Evolutionary conservation across 2,797 vertebrate genomes (phyloP).

Genomic region (Kryptolebias ocellatus): DNA sequence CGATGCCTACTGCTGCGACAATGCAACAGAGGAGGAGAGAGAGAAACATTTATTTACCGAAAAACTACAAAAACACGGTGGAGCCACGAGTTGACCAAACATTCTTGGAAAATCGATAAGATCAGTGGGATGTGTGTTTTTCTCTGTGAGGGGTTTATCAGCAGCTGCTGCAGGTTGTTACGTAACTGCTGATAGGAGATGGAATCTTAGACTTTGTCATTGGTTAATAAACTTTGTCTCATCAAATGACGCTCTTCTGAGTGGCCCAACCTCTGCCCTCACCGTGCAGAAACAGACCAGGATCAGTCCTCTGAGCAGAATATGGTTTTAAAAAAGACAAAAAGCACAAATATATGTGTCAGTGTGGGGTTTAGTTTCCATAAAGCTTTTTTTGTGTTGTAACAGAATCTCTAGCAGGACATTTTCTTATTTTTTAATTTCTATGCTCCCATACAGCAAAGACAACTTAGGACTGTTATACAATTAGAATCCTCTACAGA

Average conservation of each 20-base stretch:
- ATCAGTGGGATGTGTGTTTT: background rate
- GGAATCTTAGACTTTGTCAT: background rate
- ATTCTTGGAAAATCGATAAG: background rate
- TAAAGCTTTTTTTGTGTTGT: no score
- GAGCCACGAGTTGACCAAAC: background rate
- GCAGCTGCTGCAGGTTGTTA: constrained; percentile 7
- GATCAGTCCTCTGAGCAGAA: background rate
- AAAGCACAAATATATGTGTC: no score
- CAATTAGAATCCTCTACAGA: no score
- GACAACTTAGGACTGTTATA: no score
- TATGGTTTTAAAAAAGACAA: no score
- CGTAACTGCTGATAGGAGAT: constrained; percentile 28
- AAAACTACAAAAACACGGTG: background rate
- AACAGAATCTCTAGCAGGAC: no score
- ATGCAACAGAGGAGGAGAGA: background rate
- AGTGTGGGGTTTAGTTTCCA: no score
- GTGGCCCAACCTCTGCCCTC: background rate
- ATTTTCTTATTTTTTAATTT: no score
- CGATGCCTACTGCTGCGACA: constrained; percentile 9
- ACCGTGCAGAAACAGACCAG: background rate
- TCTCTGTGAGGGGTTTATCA: constrained; percentile 12
- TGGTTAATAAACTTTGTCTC: constrained; percentile 5
- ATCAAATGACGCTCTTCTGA: background rate
- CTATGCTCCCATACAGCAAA: no score
- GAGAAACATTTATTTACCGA: background rate